Evolutionary conservation across 2,113 vertebrate species (phyloP).

Genomic region (Poicephalus gulielmi): DNA sequence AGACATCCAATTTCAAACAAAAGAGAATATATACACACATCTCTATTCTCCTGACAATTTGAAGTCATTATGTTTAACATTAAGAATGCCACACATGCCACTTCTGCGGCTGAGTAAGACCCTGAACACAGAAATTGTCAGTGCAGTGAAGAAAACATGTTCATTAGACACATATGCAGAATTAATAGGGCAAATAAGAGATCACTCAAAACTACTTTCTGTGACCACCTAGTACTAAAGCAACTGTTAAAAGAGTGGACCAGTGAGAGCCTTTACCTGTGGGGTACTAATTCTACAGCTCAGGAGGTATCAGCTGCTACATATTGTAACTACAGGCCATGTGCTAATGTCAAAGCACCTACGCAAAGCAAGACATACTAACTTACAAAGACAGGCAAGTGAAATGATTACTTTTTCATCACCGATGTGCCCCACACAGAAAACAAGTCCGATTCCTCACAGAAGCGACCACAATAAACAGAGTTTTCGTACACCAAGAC

Average conservation of each 20-base stretch:
- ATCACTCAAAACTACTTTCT: not conserved
- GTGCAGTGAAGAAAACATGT: not conserved
- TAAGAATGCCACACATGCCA: not conserved
- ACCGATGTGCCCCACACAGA: not conserved
- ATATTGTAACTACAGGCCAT: not conserved
- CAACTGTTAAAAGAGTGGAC: not conserved
- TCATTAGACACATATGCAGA: not conserved
- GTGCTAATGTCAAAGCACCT: not conserved
- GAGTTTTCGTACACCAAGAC: not conserved
- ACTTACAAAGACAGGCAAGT: not conserved
- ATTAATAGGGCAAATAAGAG: not conserved
- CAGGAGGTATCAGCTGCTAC: not conserved
- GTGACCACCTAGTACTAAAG: not conserved
- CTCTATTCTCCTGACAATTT: not conserved
- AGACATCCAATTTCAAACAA: not conserved
- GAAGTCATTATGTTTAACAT: not conserved
- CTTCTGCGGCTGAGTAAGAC: not conserved
- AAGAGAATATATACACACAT: not conserved
- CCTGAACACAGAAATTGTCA: not conserved
- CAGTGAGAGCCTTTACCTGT: not conserved
- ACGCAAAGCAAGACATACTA: not conserved
- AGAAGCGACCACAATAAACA: not conserved
- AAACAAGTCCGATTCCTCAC: not conserved
- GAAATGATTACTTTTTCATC: not conserved
- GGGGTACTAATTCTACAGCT: not conserved